Evolutionary conservation across 64 coral and sea anemone genomes (phyloP), one percentile per base, ranked within the genome.

Genomic region (Acropora tenuis): DNA sequence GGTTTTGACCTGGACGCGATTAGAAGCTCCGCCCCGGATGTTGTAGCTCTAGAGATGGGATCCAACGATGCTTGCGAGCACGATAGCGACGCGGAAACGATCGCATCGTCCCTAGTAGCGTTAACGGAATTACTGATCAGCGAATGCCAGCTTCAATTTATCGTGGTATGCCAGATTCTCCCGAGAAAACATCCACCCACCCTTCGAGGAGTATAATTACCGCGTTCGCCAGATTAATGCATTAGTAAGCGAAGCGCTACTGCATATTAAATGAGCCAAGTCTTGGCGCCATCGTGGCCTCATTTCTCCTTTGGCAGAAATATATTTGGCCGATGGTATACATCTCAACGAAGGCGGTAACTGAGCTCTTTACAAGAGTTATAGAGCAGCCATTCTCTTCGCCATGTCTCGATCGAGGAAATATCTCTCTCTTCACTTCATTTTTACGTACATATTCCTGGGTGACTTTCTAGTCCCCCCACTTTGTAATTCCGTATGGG

Each of bases 311-410:
- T 41, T 4, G n/a, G 44, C 42, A 18, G 77, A 80, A 30, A 30
- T 80, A 18, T 90, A 79, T 90, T 3, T 47, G 48, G 16, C 3
- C 16, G 57, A 80, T 66, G 60, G 88, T 17, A 69, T 90, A 44
- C 77, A 90, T 48, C 61, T 90, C 17, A 90, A 90, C 66, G 45
- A 81, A 49, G 11, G 15, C 40, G 65, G 63, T 8, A 81, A 69
- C 12, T 81, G 78, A 48, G 78, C 88, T 30, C 67, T 90, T 50
- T 90, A 73, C 67, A 78, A 68, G 45, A 80, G 66, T 90, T 90
- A 81, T 81, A 42, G 78, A 73, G 77, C 77, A 52, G 88, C 78
- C 60, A 80, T 69, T 55, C 52, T 9, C 52, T 4, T 55, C 52
- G 4, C 9, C 52, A 9, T 55, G 9, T 55, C 52, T 55, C 9